Evolutionary conservation across 2,888 invertebrate species (phyloP).

Genomic region (Chironomus tentans): DNA sequence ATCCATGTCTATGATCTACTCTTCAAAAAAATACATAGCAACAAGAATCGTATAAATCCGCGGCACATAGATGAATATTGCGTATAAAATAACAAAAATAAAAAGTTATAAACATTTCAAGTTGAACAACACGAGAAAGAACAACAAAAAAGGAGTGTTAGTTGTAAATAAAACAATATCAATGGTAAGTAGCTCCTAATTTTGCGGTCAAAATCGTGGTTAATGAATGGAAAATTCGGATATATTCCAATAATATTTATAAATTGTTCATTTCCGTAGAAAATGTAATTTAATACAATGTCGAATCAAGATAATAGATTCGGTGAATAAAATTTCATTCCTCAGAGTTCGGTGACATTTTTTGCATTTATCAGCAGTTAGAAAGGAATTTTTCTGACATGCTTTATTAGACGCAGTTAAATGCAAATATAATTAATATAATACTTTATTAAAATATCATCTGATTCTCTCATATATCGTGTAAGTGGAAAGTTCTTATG

Average conservation of each 20-base stretch:
- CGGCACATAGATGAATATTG: neutral
- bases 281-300: too few relatives aligned
- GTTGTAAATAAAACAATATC: neutral
- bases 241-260: neutral
- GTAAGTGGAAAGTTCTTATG: too few relatives aligned
- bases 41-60: neutral
- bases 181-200: neutral
- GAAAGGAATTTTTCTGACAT: too few relatives aligned
- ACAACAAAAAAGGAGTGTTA: neutral
- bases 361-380: neutral
- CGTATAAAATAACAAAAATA: neutral
- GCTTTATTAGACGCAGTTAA: too few relatives aligned
- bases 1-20: neutral
- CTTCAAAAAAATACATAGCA: too few relatives aligned
- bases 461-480: too few relatives aligned
- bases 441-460: too few relatives aligned
- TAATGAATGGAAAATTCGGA: neutral
- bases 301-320: too few relatives aligned
- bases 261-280: neutral
- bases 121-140: neutral
- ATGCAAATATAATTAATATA: too few relatives aligned
- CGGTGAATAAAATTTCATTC: neutral
- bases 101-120: neutral
- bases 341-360: neutral
- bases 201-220: neutral